These are phyloP conservation scores for Enoplosus armatus DNA, from an alignment of 2,797 vertebrate genomes.

Conservation along the genomic window DNA sequence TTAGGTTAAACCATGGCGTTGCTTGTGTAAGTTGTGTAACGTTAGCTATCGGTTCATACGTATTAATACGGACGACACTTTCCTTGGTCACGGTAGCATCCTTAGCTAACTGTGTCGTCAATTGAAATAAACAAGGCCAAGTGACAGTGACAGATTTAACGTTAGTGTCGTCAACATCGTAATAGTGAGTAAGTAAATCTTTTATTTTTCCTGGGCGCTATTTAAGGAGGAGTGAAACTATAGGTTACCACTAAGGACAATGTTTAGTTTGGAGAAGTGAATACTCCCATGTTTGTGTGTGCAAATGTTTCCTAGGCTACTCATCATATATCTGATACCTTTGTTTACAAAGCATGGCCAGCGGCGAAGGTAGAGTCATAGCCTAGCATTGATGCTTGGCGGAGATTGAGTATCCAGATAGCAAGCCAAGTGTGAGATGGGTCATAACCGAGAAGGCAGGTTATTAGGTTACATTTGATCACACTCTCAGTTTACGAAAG, in stretches of 20 bases:
- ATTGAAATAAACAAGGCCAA: conserved; percentile 50
- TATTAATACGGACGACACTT: too few relatives aligned
- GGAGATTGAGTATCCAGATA: conserved; percentile 7
- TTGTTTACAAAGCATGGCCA: conserved; percentile 78
- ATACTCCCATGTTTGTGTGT: conserved; percentile 8
- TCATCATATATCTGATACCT: conserved; percentile 63
- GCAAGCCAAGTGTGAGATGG: conserved; percentile 24
- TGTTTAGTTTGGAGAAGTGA: not conserved
- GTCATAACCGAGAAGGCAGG: conserved; percentile 16
- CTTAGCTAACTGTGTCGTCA: conserved; percentile 35
- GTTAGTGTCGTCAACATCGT: not conserved
- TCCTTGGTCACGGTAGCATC: conserved; percentile 3
- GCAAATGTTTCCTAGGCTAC: conserved; percentile 39
- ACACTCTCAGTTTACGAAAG: conserved; percentile 18
- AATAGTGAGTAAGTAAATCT: not conserved
- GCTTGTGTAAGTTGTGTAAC: not conserved
- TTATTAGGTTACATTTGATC: conserved; percentile 42
- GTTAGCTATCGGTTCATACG: not conserved
- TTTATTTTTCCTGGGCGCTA: not conserved
- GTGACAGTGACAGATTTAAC: conserved; percentile 31
- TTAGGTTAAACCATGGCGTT: not conserved
- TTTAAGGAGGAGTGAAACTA: rapidly evolving
- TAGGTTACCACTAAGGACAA: rapidly evolving
- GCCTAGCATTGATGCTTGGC: conserved; percentile 17
- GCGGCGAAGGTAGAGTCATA: conserved; percentile 17